Evolutionary conservation across 2,113 vertebrate genomes (phyloP).

Genomic region (Albula glossodonta): DNA sequence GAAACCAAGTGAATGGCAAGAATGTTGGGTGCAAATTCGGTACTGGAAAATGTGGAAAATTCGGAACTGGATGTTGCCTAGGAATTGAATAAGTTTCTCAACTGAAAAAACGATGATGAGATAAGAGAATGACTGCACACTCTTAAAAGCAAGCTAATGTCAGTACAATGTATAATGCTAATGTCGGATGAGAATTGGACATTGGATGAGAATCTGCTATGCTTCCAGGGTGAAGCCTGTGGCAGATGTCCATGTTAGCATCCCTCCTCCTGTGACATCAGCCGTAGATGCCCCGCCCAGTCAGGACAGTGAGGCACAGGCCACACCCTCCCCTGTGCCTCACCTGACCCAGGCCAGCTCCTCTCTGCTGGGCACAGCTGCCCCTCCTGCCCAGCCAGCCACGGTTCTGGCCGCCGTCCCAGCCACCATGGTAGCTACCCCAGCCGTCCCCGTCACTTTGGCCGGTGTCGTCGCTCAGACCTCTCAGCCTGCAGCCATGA

Average conservation of each 20-base stretch:
- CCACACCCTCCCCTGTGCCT: slow-evolving; percentile 73
- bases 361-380: slow-evolving; percentile 76
- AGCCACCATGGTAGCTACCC: slow-evolving; percentile 75
- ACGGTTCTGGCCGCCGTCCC: slow-evolving; percentile 79
- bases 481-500: slow-evolving; percentile 78
- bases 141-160: background rate
- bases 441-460: slow-evolving; percentile 74
- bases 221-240: slow-evolving; percentile 85
- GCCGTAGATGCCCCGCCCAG: slow-evolving; percentile 82
- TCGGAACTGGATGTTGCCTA: background rate
- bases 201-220: background rate
- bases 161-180: background rate
- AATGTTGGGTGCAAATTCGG: background rate
- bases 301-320: slow-evolving; percentile 81
- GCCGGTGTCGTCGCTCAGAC: slow-evolving; percentile 81
- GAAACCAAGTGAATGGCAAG: too few relatives aligned
- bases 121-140: too few relatives aligned
- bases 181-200: background rate
- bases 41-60: background rate
- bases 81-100: too few relatives aligned
- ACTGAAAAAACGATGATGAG: too few relatives aligned
- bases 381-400: slow-evolving; percentile 82
- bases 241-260: slow-evolving; percentile 85
- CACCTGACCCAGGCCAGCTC: slow-evolving; percentile 84
- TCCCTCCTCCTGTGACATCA: slow-evolving; percentile 83